These are phyloP conservation scores for Ictalurus furcatus DNA, from an alignment of 2,113 vertebrate species.

Conservation along the genomic window DNA sequence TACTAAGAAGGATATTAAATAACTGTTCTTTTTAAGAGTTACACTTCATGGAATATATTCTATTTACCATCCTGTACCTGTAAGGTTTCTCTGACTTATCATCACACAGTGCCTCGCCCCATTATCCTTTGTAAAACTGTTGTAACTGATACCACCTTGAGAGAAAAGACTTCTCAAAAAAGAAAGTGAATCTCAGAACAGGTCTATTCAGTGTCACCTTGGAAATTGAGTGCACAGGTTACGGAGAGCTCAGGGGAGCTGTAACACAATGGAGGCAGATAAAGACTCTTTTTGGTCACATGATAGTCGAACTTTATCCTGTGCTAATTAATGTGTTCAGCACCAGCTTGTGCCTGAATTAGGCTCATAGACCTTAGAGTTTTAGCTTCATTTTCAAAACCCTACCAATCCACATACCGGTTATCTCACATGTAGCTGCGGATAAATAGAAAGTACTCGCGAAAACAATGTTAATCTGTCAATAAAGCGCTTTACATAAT, in stretches of 20 bases:
- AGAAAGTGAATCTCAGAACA: constrained; percentile 8
- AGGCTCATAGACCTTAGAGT: neutral
- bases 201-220: constrained; percentile 38
- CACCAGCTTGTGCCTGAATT: constrained; percentile 4
- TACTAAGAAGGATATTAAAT: neutral
- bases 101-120: neutral
- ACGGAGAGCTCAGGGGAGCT: constrained; percentile 15
- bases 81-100: neutral
- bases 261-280: constrained; percentile 24
- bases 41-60: neutral
- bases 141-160: constrained; percentile 2
- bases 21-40: neutral
- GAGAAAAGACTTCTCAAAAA: constrained; percentile 11
- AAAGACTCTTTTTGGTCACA: constrained; percentile 26
- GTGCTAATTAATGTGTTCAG: constrained; percentile 18
- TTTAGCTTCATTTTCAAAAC: neutral
- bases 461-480: neutral
- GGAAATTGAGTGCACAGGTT: neutral
- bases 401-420: neutral
- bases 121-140: neutral
- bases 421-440: neutral
- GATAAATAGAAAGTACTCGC: constrained; percentile 19
- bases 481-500: constrained; percentile 29
- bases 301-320: constrained; percentile 14
- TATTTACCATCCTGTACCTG: neutral